Conservation (phyloP, 1,140 invertebrate species). For the Temnothorax longispinosus region DNA sequence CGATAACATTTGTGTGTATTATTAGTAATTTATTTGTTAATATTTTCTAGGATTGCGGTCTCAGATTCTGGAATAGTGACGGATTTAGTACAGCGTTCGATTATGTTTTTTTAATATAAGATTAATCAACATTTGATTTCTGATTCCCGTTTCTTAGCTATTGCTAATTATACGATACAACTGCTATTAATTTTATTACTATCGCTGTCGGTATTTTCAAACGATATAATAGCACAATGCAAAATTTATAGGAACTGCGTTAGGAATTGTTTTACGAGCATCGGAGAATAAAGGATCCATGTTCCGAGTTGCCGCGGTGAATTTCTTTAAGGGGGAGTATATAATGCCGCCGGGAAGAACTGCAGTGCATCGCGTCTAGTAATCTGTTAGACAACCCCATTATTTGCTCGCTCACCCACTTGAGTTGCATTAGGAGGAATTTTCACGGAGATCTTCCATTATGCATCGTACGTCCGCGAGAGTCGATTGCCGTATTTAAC, state of each 20-base stretch:
- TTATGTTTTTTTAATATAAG: background rate
- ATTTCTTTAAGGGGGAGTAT: conserved; percentile 8
- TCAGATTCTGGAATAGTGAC: background rate
- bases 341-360: conserved; percentile 1
- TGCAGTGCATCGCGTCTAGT: conserved; percentile 32
- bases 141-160: background rate
- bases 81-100: background rate
- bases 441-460: conserved; percentile 34
- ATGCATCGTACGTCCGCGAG: conserved; percentile 6
- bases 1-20: background rate
- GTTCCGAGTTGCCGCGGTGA: conserved; percentile 2
- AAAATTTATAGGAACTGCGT: background rate
- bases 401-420: conserved; percentile 47
- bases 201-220: background rate
- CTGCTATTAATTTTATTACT: background rate
- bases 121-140: background rate
- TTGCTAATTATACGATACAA: background rate
- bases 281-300: background rate
- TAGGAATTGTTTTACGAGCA: conserved; percentile 2
- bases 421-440: conserved; percentile 33
- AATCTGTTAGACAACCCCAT: conserved; percentile 49
- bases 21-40: background rate
- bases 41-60: background rate
- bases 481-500: conserved; percentile 36
- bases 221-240: background rate